Evolutionary conservation across 2,113 vertebrate genomes (phyloP), one percentile per base, ranked within the genome.

Genomic region (Tyrannus savana): DNA sequence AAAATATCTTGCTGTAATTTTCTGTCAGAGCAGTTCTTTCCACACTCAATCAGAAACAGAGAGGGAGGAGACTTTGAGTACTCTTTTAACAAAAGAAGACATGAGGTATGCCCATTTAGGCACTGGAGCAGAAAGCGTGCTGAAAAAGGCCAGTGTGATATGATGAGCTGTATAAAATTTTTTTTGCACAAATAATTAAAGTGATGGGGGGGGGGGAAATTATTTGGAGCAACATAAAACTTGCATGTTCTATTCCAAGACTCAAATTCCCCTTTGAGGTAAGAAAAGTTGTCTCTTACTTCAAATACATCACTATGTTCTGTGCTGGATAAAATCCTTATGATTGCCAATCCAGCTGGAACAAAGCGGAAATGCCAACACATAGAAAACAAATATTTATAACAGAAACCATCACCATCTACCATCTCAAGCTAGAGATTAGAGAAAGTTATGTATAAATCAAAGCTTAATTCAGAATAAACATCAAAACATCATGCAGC

Each of bases 141-240:
- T 74, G 42, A 19, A 77, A 63, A 84, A 50, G 12, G 11, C 8
- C 0, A 0, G 12, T 42, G 58, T 81, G 35, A 39, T 19, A 2
- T 69, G 31, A 71, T 7, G 7, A 62, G 17, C 8, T 64, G 30
- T 83, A 27, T 39, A 73, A 80, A 19, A 47, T 4, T 1, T 58
- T 19, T 19, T 72, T 75, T 73, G 12, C 62, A 37, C 22, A 42
- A 86, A 62, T 33, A 86, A 66, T 35, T 33, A 69, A 59, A 3
- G 14, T 39, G 28, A 88, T 16, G 9, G 8, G 3, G 76, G 76
- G 76, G 76, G 76, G 73, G 73, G 53, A 41, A 56, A 21, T 1
- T 42, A 62, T 22, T 35, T 52, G 16, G 4, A 77, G 24, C 5
- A 50, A 81, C 30, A 63, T 9, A 39, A 79, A 85, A 52, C 3